Evolutionary conservation across 1,140 invertebrate species (phyloP), one percentile per base, ranked within the genome.

Genomic region (Drosophila ambigua): DNA sequence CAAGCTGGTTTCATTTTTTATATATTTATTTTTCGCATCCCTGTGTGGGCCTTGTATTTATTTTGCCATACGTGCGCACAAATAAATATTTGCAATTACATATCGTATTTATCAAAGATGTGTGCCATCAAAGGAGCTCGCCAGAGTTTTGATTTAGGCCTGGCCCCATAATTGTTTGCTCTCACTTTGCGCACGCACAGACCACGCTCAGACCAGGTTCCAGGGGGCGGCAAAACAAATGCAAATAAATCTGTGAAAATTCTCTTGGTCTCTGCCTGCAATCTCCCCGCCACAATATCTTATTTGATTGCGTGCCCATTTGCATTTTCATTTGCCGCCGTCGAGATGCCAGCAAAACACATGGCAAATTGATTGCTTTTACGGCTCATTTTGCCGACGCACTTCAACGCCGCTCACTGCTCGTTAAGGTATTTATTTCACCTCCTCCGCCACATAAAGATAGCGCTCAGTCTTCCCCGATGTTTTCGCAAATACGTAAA

Each of bases 1-100:
- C 31, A 35, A 11, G 9, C 31, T 35, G 31, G 48, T 51, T 52
- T 60, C 63, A 54, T 76, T 72, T 66, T 71, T 73, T 62, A 68
- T 59, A 50, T 75, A 72, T 72, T 75, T 74, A 74, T 72, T 77
- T 57, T 49, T 67, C 57, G 41, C 60, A 66, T 59, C 46, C 28
- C 58, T 73, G 53, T 72, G 60, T 73, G 63, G 67, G 53, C 54
- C 43, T 15, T 49, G 59, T 85, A 84, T 87, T 85, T 87, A 60
- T 74, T 82, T 68, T 82, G 75, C 65, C 69, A 78, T 78, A 87
- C 83, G 82, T 82, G 82, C 55, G 75, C 62, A 43, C 60, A 77
- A 65, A 87, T 81, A 87, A 88, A 87, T 87, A 87, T 87, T 87
- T 87, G 63, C 82, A 88, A 87, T 87, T 87, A 87, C 77, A 75